Evolutionary conservation across 2,888 invertebrate genomes (phyloP).

Genomic region (Aricia artaxerxes): DNA sequence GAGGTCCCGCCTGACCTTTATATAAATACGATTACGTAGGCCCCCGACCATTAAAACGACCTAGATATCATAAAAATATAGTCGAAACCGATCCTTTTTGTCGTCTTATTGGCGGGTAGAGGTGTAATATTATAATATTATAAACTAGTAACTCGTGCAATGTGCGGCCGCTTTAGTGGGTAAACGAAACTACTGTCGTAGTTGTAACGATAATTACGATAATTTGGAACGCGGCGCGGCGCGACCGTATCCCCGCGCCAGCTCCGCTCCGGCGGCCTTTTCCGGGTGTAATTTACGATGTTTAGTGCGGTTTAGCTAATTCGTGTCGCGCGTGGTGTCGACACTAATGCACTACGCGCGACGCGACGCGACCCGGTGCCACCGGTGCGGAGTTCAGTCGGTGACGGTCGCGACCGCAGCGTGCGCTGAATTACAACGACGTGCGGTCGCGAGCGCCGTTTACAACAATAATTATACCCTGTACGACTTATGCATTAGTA

Average conservation of each 20-base stretch:
- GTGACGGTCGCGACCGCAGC: conserved; percentile 63
- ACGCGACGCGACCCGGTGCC: conserved; percentile 49
- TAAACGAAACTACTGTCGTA: neutral
- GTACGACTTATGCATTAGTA: too few species aligned
- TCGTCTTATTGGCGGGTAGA: neutral
- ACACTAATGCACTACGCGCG: conserved; percentile 34
- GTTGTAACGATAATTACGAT: neutral
- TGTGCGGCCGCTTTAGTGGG: neutral
- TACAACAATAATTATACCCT: conserved; percentile 30
- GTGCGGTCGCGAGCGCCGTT: conserved; percentile 52
- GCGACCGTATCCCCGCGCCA: neutral
- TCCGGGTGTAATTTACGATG: neutral
- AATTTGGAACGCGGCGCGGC: neutral
- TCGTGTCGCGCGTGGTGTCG: conserved; percentile 16
- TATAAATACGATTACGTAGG: neutral
- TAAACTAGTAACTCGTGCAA: too few species aligned
- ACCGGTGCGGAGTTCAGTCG: conserved; percentile 52
- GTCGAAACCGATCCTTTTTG: neutral
- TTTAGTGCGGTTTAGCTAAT: conserved; percentile 7
- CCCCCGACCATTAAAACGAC: neutral
- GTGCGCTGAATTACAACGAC: conserved; percentile 67
- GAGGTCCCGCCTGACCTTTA: conserved; percentile 7
- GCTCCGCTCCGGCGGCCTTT: neutral
- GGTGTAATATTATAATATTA: neutral
- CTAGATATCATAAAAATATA: neutral